Conservation (phyloP, 1,140 invertebrate genomes). For the Eupeodes corollae region DNA sequence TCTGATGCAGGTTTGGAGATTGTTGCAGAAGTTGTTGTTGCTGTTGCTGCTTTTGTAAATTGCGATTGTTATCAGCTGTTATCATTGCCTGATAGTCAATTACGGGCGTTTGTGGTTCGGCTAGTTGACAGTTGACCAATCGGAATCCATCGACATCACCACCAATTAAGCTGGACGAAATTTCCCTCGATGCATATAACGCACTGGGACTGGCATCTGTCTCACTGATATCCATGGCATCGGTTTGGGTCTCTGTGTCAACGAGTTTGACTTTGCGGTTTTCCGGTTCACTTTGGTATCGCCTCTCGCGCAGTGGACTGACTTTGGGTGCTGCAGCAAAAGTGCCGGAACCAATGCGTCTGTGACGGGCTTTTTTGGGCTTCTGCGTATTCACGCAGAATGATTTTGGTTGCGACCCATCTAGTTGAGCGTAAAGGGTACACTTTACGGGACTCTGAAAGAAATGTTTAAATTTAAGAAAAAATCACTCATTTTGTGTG, state of each 20-base stretch:
- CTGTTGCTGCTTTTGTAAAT: conserved; percentile 9
- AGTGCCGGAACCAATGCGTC: conserved; percentile 45
- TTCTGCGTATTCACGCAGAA: conserved; percentile 38
- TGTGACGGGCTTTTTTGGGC: conserved; percentile 43
- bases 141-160: neutral
- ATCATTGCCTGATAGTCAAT: neutral
- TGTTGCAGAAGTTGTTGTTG: neutral
- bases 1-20: neutral
- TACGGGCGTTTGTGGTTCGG: conserved; percentile 11
- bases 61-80: conserved; percentile 14
- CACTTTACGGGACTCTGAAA: conserved; percentile 44
- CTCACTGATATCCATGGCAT: conserved; percentile 48
- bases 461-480: neutral
- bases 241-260: conserved; percentile 57
- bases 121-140: conserved; percentile 1
- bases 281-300: conserved; percentile 37
- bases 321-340: conserved; percentile 41
- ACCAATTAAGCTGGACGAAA: neutral
- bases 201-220: conserved; percentile 40
- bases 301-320: conserved; percentile 44
- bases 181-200: conserved; percentile 13
- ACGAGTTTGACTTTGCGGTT: conserved; percentile 40
- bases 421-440: conserved; percentile 48
- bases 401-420: conserved; percentile 46
- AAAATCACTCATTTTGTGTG: neutral